Conservation (phyloP, 2,797 vertebrate species). For the Kryptolebias ocellatus region DNA sequence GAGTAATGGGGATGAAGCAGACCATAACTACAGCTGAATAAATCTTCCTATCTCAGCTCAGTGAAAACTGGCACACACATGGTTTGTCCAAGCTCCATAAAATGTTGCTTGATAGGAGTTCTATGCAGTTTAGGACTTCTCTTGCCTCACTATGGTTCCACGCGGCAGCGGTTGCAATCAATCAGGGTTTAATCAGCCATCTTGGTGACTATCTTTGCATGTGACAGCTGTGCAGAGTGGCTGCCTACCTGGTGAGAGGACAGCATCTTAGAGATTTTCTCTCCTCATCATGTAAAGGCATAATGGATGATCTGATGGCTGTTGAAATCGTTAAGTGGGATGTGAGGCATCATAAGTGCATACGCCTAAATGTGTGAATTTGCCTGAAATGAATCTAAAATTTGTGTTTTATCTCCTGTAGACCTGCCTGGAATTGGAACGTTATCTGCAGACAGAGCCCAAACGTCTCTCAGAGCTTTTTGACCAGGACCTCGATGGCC, state of each 20-base stretch:
- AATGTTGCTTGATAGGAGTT: conserved; percentile 72
- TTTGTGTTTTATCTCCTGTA: conserved; percentile 60
- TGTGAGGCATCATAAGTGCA: conserved; percentile 25
- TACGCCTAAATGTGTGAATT: conserved; percentile 22
- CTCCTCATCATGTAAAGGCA: conserved; percentile 33
- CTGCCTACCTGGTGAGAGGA: conserved; percentile 52
- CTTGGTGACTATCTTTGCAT: conserved; percentile 61
- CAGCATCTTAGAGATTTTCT: conserved; percentile 53
- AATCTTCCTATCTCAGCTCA: conserved; percentile 74
- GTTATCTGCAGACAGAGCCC: conserved; percentile 97
- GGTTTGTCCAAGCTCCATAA: conserved; percentile 68
- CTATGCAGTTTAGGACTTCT: conserved; percentile 61
- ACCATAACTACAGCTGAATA: conserved; percentile 76
- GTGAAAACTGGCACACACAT: conserved; percentile 46
- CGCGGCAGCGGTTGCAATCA: conserved; percentile 73
- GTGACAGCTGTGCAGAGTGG: conserved; percentile 65
- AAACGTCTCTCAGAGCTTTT: conserved; percentile 93
- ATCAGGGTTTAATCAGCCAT: conserved; percentile 78
- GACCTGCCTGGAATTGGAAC: conserved; percentile 97
- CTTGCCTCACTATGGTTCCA: conserved; percentile 44
- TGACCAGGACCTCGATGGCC: conserved; percentile 92
- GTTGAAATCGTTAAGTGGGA: conserved; percentile 56
- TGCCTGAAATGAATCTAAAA: conserved; percentile 32
- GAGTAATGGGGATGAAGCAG: conserved; percentile 72
- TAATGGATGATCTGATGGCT: conserved; percentile 53